Conservation (phyloP, 2,888 invertebrate genomes). For the Archips crataeganus region DNA sequence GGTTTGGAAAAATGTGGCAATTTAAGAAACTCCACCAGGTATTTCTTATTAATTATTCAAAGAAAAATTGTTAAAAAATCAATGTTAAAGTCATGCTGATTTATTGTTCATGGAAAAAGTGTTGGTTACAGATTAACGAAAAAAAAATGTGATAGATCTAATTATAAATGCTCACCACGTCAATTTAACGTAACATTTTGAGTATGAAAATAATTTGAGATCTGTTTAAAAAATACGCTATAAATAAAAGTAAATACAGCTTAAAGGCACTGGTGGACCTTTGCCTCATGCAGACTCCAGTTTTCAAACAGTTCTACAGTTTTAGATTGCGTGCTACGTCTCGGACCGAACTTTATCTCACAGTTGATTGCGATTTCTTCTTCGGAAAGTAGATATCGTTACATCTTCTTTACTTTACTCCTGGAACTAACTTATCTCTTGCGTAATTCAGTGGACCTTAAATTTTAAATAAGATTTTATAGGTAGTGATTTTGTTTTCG, state of each 20-base stretch:
- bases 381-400: slow-evolving; percentile 65
- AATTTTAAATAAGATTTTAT: not conserved
- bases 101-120: too few species aligned
- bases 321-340: slow-evolving; percentile 67
- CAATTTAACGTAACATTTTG: too few species aligned
- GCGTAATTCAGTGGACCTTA: slow-evolving; percentile 1
- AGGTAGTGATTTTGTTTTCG: not conserved
- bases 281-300: slow-evolving; percentile 58
- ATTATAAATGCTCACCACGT: too few species aligned
- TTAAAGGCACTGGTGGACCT: slow-evolving; percentile 17
- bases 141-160: too few species aligned
- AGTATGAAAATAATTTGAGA: too few species aligned
- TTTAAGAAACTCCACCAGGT: too few species aligned
- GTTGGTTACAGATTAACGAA: too few species aligned
- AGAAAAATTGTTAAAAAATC: too few species aligned
- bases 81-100: too few species aligned
- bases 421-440: slow-evolving; percentile 21
- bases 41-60: too few species aligned
- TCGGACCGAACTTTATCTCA: slow-evolving; percentile 75
- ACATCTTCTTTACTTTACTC: slow-evolving; percentile 61
- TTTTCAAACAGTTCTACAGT: slow-evolving; percentile 71
- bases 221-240: not conserved
- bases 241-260: slow-evolving; percentile 19
- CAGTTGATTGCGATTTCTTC: slow-evolving; percentile 76
- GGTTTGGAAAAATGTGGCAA: too few species aligned